Base-by-base conservation (phyloP, 2,888 invertebrate species). In the Limnephilus marmoratus region DNA sequence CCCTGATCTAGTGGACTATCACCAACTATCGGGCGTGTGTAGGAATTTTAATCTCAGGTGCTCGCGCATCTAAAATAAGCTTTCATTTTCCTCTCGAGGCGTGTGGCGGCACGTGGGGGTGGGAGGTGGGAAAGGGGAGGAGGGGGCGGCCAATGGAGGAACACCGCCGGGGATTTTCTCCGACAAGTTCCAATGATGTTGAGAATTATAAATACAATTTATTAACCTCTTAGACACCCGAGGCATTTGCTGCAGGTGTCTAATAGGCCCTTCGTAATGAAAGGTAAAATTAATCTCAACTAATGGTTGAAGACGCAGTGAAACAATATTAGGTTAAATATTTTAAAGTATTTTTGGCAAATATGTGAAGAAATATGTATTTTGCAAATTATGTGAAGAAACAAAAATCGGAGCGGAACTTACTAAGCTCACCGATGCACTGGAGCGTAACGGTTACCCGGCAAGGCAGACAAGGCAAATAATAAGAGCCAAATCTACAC, bases 71-170 rank as follows among this genome's bases (percentile, higher is more conserved):
- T 49, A 49, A 31, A 88, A 88, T 88, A 31, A 45, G 88, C 88
- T 88, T 88, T 88, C 88, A 88, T 88, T 88, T 88, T 88, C 88
- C 88, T 34, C 37, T 31, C 29, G 82, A 68, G 53, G 53, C 82
- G 82, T 24, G 29, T 9, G 82, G 31, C 29, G 31, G 83, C 15
- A 15, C 2, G 37, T 18, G 29, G 45, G 11, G 11, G 37, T 18
- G 29, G 45, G 45, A 45, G 45, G 45, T 41, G 45, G 45, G 45
- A 45, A 12, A 9, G 45, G 1, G 45, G 45, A 45, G 45, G 45
- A 12, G 45, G 18, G 29, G 31, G 31, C 29, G 82, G 31, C 31
- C 18, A 34, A 37, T 29, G 7, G 29, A 31, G 4, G 18, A 31
- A 34, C 83, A 34, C 37, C 2, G 34, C 37, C 37, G 83, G 34